These are phyloP conservation scores for Drosophila sucinea DNA, from an alignment of 1,140 invertebrate species.

Conservation along the genomic window DNA sequence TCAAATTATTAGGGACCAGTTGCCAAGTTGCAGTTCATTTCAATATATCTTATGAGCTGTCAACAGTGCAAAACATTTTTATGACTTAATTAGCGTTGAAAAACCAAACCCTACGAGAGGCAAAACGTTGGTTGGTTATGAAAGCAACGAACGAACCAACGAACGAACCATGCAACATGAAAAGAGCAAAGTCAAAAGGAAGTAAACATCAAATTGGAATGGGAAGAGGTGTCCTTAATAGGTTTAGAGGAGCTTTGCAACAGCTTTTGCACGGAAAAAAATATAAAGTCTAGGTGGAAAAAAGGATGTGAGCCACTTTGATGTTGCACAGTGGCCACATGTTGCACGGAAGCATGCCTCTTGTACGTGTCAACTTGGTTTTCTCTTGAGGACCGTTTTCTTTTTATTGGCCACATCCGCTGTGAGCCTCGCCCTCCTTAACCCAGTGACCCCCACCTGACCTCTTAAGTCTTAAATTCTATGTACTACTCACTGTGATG, in stretches of 20 bases:
- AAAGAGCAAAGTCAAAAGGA: not conserved
- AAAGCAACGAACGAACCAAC: not conserved
- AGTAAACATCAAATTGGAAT: not conserved
- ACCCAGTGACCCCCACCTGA: conserved; percentile 64
- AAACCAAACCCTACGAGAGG: not conserved
- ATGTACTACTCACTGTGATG: conserved; percentile 86
- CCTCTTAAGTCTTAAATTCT: not conserved
- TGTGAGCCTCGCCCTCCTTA: conserved; percentile 5
- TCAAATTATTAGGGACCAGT: conserved; percentile 72
- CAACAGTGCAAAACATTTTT: conserved; percentile 61
- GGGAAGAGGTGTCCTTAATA: conserved; percentile 46
- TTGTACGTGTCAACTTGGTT: too few relatives aligned
- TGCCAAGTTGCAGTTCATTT: conserved; percentile 48
- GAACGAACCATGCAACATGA: not conserved
- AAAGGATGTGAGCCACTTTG: conserved; percentile 48
- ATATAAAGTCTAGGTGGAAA: not conserved
- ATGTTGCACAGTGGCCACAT: conserved; percentile 62
- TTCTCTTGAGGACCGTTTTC: not conserved
- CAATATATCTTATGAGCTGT: conserved; percentile 68
- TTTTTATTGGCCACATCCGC: conserved; percentile 42
- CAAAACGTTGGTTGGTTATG: conserved; percentile 13
- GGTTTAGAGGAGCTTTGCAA: conserved; percentile 72
- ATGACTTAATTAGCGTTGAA: conserved; percentile 69
- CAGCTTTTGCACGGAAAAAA: conserved; percentile 44
- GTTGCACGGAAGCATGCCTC: conserved; percentile 51